Evolutionary conservation across 2,888 invertebrate species (phyloP).

Genomic region (Erannis defoliaria): DNA sequence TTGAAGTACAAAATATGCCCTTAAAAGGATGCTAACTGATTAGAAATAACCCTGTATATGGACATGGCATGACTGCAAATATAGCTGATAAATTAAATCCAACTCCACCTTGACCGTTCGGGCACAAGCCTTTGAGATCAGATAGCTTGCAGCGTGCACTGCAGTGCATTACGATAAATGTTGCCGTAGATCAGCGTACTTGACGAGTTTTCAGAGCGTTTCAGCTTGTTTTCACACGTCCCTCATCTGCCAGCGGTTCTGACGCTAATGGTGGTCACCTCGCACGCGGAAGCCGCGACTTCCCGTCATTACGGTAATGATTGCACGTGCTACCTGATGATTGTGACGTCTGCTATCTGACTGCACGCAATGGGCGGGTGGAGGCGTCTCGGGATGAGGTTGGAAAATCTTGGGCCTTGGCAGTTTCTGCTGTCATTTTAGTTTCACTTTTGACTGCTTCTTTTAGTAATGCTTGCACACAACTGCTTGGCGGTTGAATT

Average conservation of each 20-base stretch:
- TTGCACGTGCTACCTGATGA: constrained; percentile 28
- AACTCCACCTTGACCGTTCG: no score
- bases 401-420: constrained; percentile 7
- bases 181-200: no score
- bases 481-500: no score
- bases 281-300: constrained; percentile 45
- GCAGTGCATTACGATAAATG: background rate
- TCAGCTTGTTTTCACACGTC: constrained; percentile 29
- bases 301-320: constrained; percentile 50
- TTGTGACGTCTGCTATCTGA: constrained; percentile 24
- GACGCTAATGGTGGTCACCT: constrained; percentile 34
- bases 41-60: no score
- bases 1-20: no score
- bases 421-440: background rate
- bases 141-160: no score
- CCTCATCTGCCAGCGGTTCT: constrained; percentile 30
- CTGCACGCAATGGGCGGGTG: constrained; percentile 33
- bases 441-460: no score
- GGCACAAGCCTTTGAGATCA: no score
- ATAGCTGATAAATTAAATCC: no score
- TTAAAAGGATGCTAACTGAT: no score
- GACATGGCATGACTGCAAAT: no score
- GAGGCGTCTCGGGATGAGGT: constrained; percentile 7
- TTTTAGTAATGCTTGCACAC: no score
- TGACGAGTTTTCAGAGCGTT: background rate